A percentile compares a stretch with the other conserved stretches of the same genome.
These are phyloP conservation scores for Macroteleia sp. DNA, from an alignment of 2,888 invertebrate species.

Conservation along the genomic window DNA sequence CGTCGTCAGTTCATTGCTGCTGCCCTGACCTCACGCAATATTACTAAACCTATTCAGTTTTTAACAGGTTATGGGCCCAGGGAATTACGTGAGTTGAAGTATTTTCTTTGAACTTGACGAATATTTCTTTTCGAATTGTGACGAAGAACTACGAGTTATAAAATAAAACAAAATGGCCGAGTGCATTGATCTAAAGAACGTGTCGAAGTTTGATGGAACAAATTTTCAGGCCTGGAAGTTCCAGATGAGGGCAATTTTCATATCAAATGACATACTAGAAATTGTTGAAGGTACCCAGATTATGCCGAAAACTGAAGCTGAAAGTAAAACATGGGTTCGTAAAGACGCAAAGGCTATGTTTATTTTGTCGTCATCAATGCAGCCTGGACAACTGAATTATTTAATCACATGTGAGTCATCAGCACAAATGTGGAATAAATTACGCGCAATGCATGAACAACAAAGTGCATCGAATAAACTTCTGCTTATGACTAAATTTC, in stretches of 20 bases:
- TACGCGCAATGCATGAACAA: slow-evolving; percentile 64
- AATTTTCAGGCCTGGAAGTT: slow-evolving; percentile 26
- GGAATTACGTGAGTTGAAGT: too few relatives aligned
- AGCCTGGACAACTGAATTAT: slow-evolving; percentile 54
- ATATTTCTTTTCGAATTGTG: too few relatives aligned
- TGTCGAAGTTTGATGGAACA: slow-evolving; percentile 1
- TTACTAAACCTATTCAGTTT: too few relatives aligned
- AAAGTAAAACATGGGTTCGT: not conserved
- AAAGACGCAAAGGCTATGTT: slow-evolving; percentile 65
- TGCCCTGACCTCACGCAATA: too few relatives aligned
- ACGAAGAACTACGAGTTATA: too few relatives aligned
- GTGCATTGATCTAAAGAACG: not conserved
- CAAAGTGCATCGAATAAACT: slow-evolving; percentile 68
- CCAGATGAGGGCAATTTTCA: slow-evolving; percentile 6
- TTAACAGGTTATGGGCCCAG: too few relatives aligned
- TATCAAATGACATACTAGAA: slow-evolving; percentile 1
- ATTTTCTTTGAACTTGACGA: too few relatives aligned
- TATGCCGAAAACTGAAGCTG: not conserved
- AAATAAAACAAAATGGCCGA: not conserved
- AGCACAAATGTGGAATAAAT: slow-evolving; percentile 66
- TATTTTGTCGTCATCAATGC: slow-evolving; percentile 65
- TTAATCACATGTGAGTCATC: slow-evolving; percentile 64
- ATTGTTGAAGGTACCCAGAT: not conserved
- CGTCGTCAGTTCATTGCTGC: too few relatives aligned
- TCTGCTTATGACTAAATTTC: slow-evolving; percentile 58